Evolutionary conservation across 2,113 vertebrate genomes (phyloP), one percentile per base, ranked within the genome.

Genomic region (Neolamprologus longior): DNA sequence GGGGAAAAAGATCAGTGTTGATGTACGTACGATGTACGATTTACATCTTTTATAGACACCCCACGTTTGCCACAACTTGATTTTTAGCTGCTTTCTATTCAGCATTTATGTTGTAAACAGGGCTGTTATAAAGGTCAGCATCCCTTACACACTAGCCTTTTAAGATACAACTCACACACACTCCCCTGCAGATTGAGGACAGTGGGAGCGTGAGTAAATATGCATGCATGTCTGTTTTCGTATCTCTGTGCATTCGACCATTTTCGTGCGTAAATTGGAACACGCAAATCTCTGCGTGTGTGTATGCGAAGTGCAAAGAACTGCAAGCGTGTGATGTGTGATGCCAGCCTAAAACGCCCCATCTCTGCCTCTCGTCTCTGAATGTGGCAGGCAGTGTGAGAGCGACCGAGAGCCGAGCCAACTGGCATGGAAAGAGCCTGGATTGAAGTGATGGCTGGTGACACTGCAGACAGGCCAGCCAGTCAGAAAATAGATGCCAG

Each of bases 371-470:
- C 61, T 78, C 42, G 47, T 85, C 81, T 71, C 47, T 85, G 84
- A 89, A 85, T 57, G 66, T 90, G 91, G 86, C 86, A 53, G 80
- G 12, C 24, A 85, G 55, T 80, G 84, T 66, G 57, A 89, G 88
- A 88, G 86, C 4, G 63, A 84, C 8, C 79, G 53, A 24, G 54
- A 83, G 87, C 86, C 11, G 40, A 84, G 88, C 89, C 90, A 89
- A 19, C 84, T 90, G 88, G 88, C 92, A 85, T 26, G 71, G 73
- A 84, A 79, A 80, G 84, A 50, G 45, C 76, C 79, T 4, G 73
- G 80, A 81, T 26, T 93, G 93, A 94, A 93, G 80, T 85, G 93
- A 95, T 92, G 90, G 80, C 83, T 91, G 86, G 90, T 91, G 94
- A 95, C 92, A 90, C 63, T 71, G 87, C 89, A 84, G 86, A 88